These are phyloP conservation scores for Nothobranchius furzeri DNA, from an alignment of 2,113 vertebrate genomes.

Conservation along the genomic window DNA sequence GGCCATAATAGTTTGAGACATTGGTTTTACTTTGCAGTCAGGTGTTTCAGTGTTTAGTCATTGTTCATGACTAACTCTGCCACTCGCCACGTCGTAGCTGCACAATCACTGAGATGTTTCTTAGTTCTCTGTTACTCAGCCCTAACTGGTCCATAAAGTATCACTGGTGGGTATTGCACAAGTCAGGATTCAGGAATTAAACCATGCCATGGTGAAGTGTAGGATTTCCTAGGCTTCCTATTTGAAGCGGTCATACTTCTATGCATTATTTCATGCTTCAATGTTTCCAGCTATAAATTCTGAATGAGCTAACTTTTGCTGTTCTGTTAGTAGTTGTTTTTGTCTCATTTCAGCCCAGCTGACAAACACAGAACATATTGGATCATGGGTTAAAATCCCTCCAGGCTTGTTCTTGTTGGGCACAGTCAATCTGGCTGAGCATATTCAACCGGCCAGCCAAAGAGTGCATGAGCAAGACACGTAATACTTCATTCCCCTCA, in stretches of 20 bases:
- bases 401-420: constrained; percentile 31
- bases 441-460: constrained; percentile 48
- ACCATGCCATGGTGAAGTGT: background rate
- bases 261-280: background rate
- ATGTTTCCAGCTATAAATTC: background rate
- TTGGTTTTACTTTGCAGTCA: too few relatives aligned
- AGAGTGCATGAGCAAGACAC: constrained; percentile 49
- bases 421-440: constrained; percentile 54
- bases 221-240: background rate
- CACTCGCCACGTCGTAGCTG: too few relatives aligned
- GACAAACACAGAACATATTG: constrained; percentile 37
- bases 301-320: background rate
- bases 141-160: too few relatives aligned
- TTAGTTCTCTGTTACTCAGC: too few relatives aligned
- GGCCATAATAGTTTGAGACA: too few relatives aligned
- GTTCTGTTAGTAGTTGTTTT: too few relatives aligned
- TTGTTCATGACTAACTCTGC: too few relatives aligned
- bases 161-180: background rate
- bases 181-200: constrained; percentile 3
- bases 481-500: constrained; percentile 39
- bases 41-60: too few relatives aligned
- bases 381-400: constrained; percentile 39
- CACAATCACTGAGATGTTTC: too few relatives aligned
- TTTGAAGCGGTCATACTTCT: background rate
- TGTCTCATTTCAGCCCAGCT: background rate